A percentile compares a stretch with the other conserved stretches of the same genome.
These are phyloP conservation scores for Theocolax elegans DNA, from an alignment of 1,140 invertebrate genomes.

Conservation along the genomic window DNA sequence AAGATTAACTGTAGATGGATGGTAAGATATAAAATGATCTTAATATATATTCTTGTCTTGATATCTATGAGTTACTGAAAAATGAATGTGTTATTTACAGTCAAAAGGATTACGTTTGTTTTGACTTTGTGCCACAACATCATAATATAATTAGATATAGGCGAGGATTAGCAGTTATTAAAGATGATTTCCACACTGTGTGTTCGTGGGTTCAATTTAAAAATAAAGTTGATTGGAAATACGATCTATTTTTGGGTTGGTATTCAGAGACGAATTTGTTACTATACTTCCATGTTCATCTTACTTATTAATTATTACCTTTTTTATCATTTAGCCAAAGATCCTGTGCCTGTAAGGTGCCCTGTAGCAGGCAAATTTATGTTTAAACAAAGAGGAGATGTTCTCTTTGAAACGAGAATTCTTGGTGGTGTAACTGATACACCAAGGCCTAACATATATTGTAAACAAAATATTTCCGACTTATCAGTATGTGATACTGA, in stretches of 20 bases:
- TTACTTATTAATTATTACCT: conserved; percentile 20
- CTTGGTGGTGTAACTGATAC: conserved; percentile 93
- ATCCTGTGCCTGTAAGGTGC: conserved; percentile 92
- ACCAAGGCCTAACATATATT: conserved; percentile 91
- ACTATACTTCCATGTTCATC: neutral
- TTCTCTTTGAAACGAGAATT: conserved; percentile 91
- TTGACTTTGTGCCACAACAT: conserved; percentile 94
- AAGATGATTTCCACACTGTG: conserved; percentile 89
- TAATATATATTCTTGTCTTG: neutral
- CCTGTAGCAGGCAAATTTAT: conserved; percentile 96
- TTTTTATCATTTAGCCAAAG: conserved; percentile 75
- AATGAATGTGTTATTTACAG: conserved; percentile 62
- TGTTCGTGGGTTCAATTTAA: conserved; percentile 94
- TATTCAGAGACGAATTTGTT: conserved; percentile 36
- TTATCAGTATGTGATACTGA: conserved; percentile 93
- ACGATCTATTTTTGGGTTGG: conserved; percentile 83
- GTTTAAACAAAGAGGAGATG: conserved; percentile 89
- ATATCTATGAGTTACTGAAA: neutral
- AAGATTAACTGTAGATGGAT: conserved; percentile 94
- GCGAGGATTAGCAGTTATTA: conserved; percentile 89
- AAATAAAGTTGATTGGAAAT: conserved; percentile 87
- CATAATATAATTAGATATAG: conserved; percentile 96
- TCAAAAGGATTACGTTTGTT: conserved; percentile 97
- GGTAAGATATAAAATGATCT: too few species aligned
- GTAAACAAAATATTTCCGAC: conserved; percentile 93